Conservation (phyloP, 2,797 vertebrate genomes). For the Gymnodraco acuticeps region DNA sequence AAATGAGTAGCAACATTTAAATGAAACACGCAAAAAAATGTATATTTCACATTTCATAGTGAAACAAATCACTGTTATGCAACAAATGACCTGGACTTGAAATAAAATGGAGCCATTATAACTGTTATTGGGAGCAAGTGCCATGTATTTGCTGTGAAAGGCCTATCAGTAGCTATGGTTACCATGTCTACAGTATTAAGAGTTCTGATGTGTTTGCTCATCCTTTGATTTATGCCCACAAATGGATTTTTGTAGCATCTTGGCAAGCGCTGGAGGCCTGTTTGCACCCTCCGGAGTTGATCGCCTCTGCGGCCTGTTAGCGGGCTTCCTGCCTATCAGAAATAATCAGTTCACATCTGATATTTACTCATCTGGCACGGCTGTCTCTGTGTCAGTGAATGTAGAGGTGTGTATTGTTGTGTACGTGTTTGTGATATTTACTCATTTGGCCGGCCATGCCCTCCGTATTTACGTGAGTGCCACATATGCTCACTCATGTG, state of each 20-base stretch:
- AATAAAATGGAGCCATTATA: no score
- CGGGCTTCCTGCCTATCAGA: background rate
- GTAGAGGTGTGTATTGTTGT: constrained; percentile 23
- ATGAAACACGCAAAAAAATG: no score
- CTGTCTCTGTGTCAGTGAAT: constrained; percentile 9
- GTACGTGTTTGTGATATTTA: constrained; percentile 52
- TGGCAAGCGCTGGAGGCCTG: background rate
- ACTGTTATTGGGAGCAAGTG: background rate
- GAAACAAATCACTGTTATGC: no score
- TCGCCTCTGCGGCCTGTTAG: background rate
- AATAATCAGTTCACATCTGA: constrained; percentile 19
- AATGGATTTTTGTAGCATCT: constrained; percentile 1
- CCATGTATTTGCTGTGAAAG: background rate
- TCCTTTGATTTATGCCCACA: background rate
- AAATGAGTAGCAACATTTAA: no score
- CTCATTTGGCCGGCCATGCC: constrained; percentile 41
- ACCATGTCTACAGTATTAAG: background rate
- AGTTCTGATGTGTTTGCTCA: background rate
- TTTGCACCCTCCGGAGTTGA: background rate
- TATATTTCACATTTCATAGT: no score
- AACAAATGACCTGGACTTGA: no score
- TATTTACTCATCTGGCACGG: constrained; percentile 45
- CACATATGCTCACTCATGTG: constrained; percentile 5
- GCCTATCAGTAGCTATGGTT: background rate
- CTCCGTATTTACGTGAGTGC: constrained; percentile 34